Conservation (phyloP, 2,888 invertebrate genomes). For the Rotaria sp. region DNA sequence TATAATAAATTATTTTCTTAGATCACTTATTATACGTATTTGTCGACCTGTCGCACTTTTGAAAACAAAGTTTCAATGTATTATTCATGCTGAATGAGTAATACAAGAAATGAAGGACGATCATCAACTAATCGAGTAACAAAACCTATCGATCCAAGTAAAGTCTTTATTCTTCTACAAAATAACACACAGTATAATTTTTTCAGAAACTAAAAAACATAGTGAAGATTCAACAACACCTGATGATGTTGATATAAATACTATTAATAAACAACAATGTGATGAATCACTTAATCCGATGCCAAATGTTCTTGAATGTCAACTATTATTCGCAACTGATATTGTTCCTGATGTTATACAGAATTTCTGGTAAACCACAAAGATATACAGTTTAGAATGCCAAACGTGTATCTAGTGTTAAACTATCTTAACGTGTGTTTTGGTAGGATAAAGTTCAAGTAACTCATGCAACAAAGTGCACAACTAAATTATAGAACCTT, state of each 20-base stretch:
- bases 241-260: neutral
- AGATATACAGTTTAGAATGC: neutral
- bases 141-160: neutral
- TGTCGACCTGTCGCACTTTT: conserved; percentile 8
- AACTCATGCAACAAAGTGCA: conserved; percentile 15
- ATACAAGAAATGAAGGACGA: too few relatives aligned
- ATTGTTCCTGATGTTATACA: neutral
- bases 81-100: neutral
- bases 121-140: neutral
- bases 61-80: conserved; percentile 20
- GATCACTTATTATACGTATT: neutral
- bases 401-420: neutral
- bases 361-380: conserved; percentile 14
- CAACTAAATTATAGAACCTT: neutral
- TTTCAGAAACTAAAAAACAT: neutral
- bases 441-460: conserved; percentile 19
- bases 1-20: neutral
- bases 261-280: neutral
- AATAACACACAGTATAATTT: neutral
- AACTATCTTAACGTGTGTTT: neutral
- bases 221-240: neutral
- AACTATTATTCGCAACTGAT: neutral
- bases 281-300: conserved; percentile 10
- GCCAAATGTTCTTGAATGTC: neutral
- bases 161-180: neutral